Evolutionary conservation across 1,140 invertebrate genomes (phyloP).

Genomic region (Drepana arcuata): DNA sequence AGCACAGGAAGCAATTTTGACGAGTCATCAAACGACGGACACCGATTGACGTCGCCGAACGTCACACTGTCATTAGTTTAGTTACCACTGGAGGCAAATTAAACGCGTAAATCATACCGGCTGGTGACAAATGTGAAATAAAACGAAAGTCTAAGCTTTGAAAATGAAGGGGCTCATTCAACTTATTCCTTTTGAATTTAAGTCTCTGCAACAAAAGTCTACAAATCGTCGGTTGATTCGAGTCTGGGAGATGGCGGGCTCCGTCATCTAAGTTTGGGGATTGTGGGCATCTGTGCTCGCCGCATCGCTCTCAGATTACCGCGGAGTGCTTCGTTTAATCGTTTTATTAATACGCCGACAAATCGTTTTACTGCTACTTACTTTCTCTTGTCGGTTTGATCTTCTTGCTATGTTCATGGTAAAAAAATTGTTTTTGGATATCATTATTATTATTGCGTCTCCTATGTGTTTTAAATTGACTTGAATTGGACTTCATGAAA

Average conservation of each 20-base stretch:
- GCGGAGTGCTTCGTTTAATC: constrained; percentile 64
- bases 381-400: no score
- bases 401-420: no score
- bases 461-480: no score
- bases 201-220: constrained; percentile 44
- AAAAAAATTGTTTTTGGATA: no score
- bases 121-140: no score
- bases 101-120: no score
- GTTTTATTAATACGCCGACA: constrained; percentile 69
- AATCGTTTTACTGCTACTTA: constrained; percentile 56
- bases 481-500: no score
- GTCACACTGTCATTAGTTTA: constrained; percentile 41
- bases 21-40: constrained; percentile 65
- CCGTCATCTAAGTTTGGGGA: constrained; percentile 66
- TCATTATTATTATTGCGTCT: no score
- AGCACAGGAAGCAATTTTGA: constrained; percentile 68
- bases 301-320: constrained; percentile 62
- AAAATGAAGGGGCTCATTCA: constrained; percentile 8
- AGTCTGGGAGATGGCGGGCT: constrained; percentile 37
- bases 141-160: no score
- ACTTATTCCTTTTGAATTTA: constrained; percentile 31
- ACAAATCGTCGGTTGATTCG: constrained; percentile 53
- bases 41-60: constrained; percentile 38
- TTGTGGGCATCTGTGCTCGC: constrained; percentile 62
- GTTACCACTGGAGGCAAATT: constrained; percentile 10